Conservation (phyloP, 2,888 invertebrate species). For the Melanotus villosus region DNA sequence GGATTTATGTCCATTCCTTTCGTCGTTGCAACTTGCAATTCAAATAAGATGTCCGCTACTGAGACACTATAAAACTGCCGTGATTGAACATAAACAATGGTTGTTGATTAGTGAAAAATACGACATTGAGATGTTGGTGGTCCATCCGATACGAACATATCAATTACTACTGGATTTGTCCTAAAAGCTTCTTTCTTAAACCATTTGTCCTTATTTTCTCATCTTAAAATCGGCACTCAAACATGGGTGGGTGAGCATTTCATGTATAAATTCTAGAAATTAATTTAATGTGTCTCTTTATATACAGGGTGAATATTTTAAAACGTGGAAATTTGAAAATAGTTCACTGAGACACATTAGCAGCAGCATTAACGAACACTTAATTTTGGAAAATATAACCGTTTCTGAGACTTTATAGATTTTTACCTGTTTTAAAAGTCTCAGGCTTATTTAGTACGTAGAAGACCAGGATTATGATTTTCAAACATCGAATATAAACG, state of each 20-base stretch:
- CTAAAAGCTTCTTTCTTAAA: constrained; percentile 8
- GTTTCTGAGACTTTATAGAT: too few relatives aligned
- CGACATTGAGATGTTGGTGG: constrained; percentile 63
- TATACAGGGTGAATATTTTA: too few relatives aligned
- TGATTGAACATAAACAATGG: constrained; percentile 67
- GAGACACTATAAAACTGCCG: constrained; percentile 60
- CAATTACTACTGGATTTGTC: constrained; percentile 56
- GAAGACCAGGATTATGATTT: constrained; percentile 9
- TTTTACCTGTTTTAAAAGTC: too few relatives aligned
- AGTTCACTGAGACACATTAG: too few relatives aligned
- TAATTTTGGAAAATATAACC: too few relatives aligned
- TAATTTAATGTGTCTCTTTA: too few relatives aligned
- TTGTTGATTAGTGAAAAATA: constrained; percentile 67
- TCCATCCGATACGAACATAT: constrained; percentile 64
- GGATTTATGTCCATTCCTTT: constrained; percentile 62
- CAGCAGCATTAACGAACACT: too few relatives aligned
- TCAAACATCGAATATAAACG: neutral
- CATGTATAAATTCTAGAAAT: too few relatives aligned
- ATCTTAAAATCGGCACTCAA: neutral
- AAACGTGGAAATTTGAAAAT: too few relatives aligned
- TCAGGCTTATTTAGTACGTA: too few relatives aligned
- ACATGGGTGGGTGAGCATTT: too few relatives aligned
- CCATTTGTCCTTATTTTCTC: neutral
- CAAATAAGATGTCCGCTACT: constrained; percentile 64
- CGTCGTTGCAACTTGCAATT: constrained; percentile 62